Percentiles rank a stretch among this genome's conserved stretches.
Evolutionary conservation across 1,140 invertebrate species (phyloP).

Genomic region (Littorina saxatilis): DNA sequence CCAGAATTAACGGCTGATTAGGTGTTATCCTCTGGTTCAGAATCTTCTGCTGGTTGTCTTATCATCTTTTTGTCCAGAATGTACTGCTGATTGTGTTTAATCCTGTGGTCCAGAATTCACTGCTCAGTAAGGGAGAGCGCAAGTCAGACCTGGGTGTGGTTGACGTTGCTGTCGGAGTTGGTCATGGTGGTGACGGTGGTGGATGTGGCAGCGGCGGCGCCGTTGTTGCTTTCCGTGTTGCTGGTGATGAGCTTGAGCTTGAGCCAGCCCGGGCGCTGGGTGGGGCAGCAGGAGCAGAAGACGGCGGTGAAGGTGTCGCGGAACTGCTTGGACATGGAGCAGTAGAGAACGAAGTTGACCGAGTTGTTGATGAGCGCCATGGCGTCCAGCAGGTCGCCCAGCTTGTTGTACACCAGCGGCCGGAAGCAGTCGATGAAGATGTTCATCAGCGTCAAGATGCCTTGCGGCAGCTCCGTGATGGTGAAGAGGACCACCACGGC

Average conservation of each 20-base stretch:
- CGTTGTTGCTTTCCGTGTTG: constrained; percentile 14
- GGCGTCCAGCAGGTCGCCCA: constrained; percentile 94
- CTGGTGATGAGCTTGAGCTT: constrained; percentile 55
- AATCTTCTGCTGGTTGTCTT: too few relatives aligned
- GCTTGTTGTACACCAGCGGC: constrained; percentile 76
- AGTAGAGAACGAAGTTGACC: constrained; percentile 95
- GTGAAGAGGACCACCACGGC: constrained; percentile 91
- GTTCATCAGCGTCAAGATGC: constrained; percentile 71
- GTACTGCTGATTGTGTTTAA: neutral
- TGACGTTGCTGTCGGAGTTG: constrained; percentile 2
- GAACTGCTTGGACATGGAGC: constrained; percentile 95
- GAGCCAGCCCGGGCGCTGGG: constrained; percentile 60
- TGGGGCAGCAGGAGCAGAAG: constrained; percentile 66
- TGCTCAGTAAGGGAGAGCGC: neutral
- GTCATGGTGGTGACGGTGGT: constrained; percentile 15
- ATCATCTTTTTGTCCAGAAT: neutral
- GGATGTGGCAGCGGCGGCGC: neutral
- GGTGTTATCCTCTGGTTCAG: neutral
- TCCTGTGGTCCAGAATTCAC: neutral
- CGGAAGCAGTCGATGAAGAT: constrained; percentile 58
- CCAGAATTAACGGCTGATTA: neutral
- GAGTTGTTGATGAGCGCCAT: constrained; percentile 93
- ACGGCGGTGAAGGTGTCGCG: constrained; percentile 84
- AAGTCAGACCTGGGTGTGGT: constrained; percentile 25
- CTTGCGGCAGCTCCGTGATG: constrained; percentile 88